Evolutionary conservation across 1,140 invertebrate species (phyloP).

Genomic region (Drosophila arizonae): DNA sequence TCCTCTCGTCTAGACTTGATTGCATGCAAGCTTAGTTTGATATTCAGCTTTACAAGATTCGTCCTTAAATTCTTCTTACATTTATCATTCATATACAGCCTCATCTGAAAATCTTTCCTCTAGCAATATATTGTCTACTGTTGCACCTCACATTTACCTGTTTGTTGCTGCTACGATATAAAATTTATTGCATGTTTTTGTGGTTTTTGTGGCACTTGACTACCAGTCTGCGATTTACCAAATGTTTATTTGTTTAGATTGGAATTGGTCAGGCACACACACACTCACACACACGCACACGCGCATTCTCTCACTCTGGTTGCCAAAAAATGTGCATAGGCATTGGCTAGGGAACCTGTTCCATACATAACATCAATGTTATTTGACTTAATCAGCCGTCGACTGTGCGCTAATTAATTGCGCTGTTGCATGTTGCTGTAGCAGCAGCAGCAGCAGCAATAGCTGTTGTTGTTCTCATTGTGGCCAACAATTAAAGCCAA

Average conservation of each 20-base stretch:
- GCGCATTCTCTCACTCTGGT: neutral
- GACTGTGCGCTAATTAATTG: slow-evolving; percentile 67
- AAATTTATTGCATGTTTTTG: slow-evolving; percentile 20
- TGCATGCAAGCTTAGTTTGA: too few relatives aligned
- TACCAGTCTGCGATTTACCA: slow-evolving; percentile 23
- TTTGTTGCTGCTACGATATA: neutral
- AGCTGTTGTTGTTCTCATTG: slow-evolving; percentile 24
- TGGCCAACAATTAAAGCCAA: slow-evolving; percentile 35
- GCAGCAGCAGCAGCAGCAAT: neutral
- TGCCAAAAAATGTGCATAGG: slow-evolving; percentile 12
- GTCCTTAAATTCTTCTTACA: too few relatives aligned
- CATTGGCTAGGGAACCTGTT: neutral
- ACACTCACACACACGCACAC: slow-evolving; percentile 8
- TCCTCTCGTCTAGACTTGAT: too few relatives aligned
- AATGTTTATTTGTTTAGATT: slow-evolving; percentile 52
- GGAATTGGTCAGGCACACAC: slow-evolving; percentile 35
- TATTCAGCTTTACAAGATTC: too few relatives aligned
- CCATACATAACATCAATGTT: slow-evolving; percentile 17
- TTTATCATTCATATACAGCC: neutral
- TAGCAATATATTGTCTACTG: neutral
- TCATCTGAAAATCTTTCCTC: neutral
- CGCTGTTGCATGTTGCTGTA: slow-evolving; percentile 5
- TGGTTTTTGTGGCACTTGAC: slow-evolving; percentile 32
- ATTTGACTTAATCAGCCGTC: slow-evolving; percentile 59
- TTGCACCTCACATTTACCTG: neutral